phyloP scores from a whole-genome alignment of 2,113 vertebrate species.

The Onychostoma macrolepis region DNA sequence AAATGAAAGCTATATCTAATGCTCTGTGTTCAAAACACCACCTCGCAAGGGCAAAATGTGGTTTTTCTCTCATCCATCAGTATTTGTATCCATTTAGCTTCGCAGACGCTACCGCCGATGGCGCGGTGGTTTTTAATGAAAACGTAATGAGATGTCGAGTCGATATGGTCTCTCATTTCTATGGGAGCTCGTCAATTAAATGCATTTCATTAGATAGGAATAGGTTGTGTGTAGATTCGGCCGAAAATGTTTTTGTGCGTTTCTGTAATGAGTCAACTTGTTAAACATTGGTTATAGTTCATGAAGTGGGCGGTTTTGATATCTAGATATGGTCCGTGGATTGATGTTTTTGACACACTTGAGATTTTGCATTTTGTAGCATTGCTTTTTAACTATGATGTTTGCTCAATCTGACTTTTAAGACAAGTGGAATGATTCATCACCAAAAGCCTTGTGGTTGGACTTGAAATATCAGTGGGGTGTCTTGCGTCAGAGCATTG shows the following conservation, averaged over 20 bases:
- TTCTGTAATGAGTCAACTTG: background rate
- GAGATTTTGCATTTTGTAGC: background rate
- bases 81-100: constrained; percentile 14
- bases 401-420: background rate
- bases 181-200: constrained; percentile 23
- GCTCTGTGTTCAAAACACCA: background rate
- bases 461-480: constrained; percentile 7
- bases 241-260: background rate
- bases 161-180: background rate
- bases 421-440: background rate
- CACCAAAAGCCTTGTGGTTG: background rate
- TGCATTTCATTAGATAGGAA: constrained; percentile 23
- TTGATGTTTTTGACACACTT: background rate
- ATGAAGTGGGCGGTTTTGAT: background rate
- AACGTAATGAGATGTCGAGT: constrained; percentile 37
- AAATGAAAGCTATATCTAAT: constrained; percentile 23
- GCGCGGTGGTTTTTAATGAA: constrained; percentile 33
- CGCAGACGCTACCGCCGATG: background rate
- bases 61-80: constrained; percentile 17
- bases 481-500: constrained; percentile 35
- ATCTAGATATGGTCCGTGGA: background rate
- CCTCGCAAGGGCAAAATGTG: constrained; percentile 16
- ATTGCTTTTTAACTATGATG: background rate
- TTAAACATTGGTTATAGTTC: background rate
- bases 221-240: background rate